phyloP scores from a whole-genome alignment of 1,140 invertebrate species.

The Achroia grisella region DNA sequence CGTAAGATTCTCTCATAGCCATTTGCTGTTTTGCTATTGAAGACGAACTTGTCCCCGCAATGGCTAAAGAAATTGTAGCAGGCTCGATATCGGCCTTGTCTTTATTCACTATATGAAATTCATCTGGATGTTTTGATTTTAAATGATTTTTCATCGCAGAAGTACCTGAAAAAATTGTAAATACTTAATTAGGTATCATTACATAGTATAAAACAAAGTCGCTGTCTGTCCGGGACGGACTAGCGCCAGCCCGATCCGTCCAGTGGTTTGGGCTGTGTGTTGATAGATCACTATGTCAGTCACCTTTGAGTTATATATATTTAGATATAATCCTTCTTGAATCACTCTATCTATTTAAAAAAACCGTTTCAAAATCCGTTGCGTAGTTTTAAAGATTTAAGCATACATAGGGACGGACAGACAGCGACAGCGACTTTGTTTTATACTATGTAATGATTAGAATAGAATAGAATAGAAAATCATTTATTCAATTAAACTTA shows the following conservation, averaged over 20 bases:
- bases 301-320: too few relatives aligned
- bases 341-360: too few relatives aligned
- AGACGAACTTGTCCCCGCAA: constrained; percentile 15
- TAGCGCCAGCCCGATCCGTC: not conserved
- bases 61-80: constrained; percentile 9
- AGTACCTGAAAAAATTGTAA: constrained; percentile 12
- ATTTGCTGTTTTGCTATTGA: constrained; percentile 12
- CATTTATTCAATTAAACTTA: too few relatives aligned
- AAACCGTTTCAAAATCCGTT: too few relatives aligned
- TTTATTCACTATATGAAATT: constrained; percentile 9
- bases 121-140: constrained; percentile 19
- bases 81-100: constrained; percentile 10
- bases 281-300: too few relatives aligned
- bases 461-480: too few relatives aligned
- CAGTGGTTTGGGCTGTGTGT: too few relatives aligned
- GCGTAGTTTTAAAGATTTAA: too few relatives aligned
- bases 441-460: too few relatives aligned
- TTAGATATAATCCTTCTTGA: too few relatives aligned
- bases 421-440: too few relatives aligned
- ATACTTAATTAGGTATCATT: constrained; percentile 1
- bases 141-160: constrained; percentile 24
- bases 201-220: not conserved
- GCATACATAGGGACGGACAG: too few relatives aligned
- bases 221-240: not conserved
- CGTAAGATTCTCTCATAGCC: constrained; percentile 15